Percentiles rank a stretch among this genome's conserved stretches.
phyloP scores from a whole-genome alignment of 2,797 vertebrate genomes.

The Cynopterus sphinx region DNA sequence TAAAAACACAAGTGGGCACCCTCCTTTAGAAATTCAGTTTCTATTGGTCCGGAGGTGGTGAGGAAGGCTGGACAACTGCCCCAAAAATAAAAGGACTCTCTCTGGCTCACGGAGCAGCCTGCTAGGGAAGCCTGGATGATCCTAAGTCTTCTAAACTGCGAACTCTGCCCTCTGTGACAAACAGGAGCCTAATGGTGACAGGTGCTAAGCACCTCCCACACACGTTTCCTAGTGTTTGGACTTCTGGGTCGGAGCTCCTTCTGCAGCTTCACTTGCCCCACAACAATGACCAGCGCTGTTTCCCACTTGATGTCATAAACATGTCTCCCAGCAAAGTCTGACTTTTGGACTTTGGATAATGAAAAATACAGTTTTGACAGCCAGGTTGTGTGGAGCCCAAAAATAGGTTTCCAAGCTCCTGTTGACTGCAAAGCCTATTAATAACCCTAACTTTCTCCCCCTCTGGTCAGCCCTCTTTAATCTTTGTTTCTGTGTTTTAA shows the following conservation, averaged over 20 bases:
- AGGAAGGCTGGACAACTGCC: background rate
- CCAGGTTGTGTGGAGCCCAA: background rate
- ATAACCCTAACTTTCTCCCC: background rate
- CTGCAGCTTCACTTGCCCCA: background rate
- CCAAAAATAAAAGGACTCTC: background rate
- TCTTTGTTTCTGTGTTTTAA: background rate
- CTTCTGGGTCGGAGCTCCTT: background rate
- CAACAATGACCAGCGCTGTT: background rate
- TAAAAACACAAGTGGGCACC: background rate
- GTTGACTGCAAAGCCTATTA: background rate
- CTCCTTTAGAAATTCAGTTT: background rate
- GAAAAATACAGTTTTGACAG: background rate
- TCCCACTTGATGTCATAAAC: background rate
- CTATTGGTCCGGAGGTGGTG: background rate
- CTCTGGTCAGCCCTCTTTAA: background rate
- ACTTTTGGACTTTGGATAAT: background rate
- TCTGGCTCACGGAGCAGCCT: background rate
- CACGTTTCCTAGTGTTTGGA: background rate
- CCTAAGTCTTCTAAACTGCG: background rate
- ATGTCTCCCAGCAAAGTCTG: background rate
- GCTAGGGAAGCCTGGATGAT: background rate
- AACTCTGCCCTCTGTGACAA: background rate
- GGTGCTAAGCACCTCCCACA: rapidly evolving
- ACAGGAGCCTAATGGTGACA: rapidly evolving
- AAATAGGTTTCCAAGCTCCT: background rate